phyloP scores from a whole-genome alignment of 2,113 vertebrate genomes.

The Macaca nemestrina region DNA sequence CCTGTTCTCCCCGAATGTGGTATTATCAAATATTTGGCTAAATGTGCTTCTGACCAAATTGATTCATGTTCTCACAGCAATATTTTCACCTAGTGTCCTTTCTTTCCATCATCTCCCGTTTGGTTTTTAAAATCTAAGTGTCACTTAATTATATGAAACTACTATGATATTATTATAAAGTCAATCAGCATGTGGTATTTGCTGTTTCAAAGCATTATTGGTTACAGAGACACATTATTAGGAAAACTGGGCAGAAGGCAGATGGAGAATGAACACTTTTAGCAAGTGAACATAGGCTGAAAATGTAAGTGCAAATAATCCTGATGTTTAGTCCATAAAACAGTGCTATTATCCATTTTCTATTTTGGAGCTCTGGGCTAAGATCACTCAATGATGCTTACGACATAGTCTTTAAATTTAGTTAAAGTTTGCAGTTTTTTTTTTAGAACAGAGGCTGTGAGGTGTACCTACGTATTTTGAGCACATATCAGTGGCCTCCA shows the following conservation, averaged over 20 bases:
- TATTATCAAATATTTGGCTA: neutral
- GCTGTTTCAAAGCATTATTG: neutral
- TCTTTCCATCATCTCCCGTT: neutral
- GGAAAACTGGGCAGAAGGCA: neutral
- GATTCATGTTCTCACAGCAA: neutral
- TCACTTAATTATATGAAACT: conserved; percentile 14
- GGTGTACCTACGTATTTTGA: neutral
- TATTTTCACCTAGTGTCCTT: neutral
- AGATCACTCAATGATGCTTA: neutral
- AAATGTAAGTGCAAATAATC: neutral
- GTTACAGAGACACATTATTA: neutral
- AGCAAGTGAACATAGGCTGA: neutral
- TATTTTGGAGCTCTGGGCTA: neutral
- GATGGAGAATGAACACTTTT: neutral
- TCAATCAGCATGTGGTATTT: neutral
- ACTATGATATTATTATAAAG: neutral
- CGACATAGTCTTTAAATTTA: neutral
- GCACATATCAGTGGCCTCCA: neutral
- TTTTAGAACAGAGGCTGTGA: neutral
- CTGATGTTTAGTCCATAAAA: neutral
- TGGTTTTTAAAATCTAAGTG: conserved; percentile 3
- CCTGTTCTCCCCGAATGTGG: neutral
- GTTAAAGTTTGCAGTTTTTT: neutral
- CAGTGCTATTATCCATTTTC: neutral
- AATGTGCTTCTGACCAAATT: conserved; percentile 21